phyloP scores from a whole-genome alignment of 2,797 vertebrate genomes.

The Decapterus maruadsi region DNA sequence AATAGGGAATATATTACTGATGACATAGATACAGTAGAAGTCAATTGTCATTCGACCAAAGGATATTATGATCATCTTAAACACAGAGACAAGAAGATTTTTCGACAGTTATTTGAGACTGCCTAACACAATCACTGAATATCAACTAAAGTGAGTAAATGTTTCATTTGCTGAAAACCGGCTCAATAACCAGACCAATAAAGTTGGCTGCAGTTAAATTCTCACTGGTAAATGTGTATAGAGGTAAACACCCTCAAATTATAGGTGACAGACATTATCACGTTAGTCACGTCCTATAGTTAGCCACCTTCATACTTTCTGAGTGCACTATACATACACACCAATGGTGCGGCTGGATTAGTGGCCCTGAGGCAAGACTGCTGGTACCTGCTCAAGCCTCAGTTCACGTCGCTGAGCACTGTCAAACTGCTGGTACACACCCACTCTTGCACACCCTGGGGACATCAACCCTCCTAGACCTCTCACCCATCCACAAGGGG shows the following conservation, averaged over 20 bases:
- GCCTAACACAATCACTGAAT: background rate
- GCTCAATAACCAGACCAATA: too few relatives aligned
- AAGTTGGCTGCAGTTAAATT: background rate
- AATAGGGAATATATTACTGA: background rate
- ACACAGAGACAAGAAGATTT: background rate
- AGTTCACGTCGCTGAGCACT: slow-evolving; percentile 78
- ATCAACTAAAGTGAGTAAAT: too few relatives aligned
- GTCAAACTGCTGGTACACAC: slow-evolving; percentile 57
- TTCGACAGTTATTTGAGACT: background rate
- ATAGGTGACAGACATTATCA: background rate
- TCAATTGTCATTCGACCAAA: background rate
- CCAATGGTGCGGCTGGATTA: slow-evolving; percentile 53
- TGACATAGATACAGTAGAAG: background rate
- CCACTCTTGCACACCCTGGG: slow-evolving; percentile 45
- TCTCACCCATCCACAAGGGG: slow-evolving; percentile 44
- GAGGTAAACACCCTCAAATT: slow-evolving; percentile 5
- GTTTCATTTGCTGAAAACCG: background rate
- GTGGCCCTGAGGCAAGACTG: slow-evolving; percentile 56
- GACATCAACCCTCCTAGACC: slow-evolving; percentile 60
- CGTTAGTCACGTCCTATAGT: too few relatives aligned
- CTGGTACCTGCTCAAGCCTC: slow-evolving; percentile 77
- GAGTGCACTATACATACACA: slow-evolving; percentile 20
- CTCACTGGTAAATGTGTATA: background rate
- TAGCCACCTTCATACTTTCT: slow-evolving; percentile 22
- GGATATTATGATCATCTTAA: background rate